A percentile compares a stretch with the other conserved stretches of the same genome.
These are phyloP conservation scores for Asarcornis scutulata DNA, from an alignment of 2,113 vertebrate genomes.

Conservation along the genomic window DNA sequence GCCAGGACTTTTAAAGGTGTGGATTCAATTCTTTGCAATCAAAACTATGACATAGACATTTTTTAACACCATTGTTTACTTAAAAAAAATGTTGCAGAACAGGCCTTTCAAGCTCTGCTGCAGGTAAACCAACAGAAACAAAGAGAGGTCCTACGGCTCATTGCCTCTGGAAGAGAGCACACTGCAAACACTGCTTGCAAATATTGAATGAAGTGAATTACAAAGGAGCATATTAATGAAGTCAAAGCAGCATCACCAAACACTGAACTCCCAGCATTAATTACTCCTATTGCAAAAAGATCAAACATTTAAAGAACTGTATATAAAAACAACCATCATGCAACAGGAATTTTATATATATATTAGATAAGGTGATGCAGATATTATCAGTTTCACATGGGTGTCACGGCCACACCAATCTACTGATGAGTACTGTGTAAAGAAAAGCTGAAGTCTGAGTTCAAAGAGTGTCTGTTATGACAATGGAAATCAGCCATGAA, in stretches of 20 bases:
- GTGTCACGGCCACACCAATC: background rate
- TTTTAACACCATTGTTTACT: background rate
- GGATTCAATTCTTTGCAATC: background rate
- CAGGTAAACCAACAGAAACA: background rate
- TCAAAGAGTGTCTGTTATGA: background rate
- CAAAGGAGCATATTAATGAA: background rate
- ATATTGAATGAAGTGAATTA: background rate
- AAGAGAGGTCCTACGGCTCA: background rate
- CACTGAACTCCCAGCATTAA: background rate
- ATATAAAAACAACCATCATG: background rate
- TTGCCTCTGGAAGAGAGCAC: background rate
- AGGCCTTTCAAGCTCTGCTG: background rate
- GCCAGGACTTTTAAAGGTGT: background rate
- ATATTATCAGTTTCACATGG: background rate
- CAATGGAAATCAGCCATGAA: background rate
- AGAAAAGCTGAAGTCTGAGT: background rate
- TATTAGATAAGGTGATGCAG: background rate
- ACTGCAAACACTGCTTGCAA: background rate
- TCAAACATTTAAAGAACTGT: background rate
- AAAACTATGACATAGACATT: background rate
- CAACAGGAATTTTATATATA: background rate
- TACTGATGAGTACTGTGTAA: background rate
- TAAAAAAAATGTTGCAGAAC: background rate
- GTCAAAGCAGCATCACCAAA: slow-evolving; percentile 3
- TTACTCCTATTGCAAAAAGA: background rate